Base-by-base conservation (phyloP, 2,888 invertebrate genomes). In the Dryomyza anilis region DNA sequence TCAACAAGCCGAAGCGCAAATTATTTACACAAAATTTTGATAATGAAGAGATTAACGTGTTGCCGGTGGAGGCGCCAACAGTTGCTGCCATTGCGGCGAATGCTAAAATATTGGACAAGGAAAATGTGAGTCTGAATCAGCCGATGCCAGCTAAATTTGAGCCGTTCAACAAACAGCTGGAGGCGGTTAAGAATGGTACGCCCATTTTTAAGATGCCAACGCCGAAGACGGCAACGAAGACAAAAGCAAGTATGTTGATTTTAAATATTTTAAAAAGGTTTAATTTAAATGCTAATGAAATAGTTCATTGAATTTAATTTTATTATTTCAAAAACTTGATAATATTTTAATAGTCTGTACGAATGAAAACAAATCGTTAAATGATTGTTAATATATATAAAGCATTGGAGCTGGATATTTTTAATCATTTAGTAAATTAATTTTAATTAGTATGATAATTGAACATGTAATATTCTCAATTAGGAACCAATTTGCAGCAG, bases 11-110 rank as follows among this genome's bases (percentile, higher is more conserved):
- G 19, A 81, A 80, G 23, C 76, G 82, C 1, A 76, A 78, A 68
- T 68, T 83, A 2, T 83, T 81, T 53, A 82, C 79, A 0, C 78
- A 79, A 0, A 72, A 73, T 30, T 71, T 76, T 8, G 78, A 78
- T 3, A 75, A 75, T 61, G 79, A 82, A 43, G 70, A 73, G 3
- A 74, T 53, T 8, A 43, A 57, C 1, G 12, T 50, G 3, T 14
- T 33, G 10, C 21, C 48, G 5, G 21, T 14, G 25, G n/a, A 12
- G 3, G 29, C 21, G 3, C 23, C 14, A 25, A 14, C 5, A 25
- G 21, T 10, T 1, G 19, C 33, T 4, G 3, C 25, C 14, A 25
- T 7, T 25, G 36, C 10, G 1, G 33, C 19, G 7, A 55, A 39
- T 1, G 45, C 67, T 1, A 62, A 64, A 3, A 67, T 61, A 14